Evolutionary conservation across 2,797 vertebrate genomes (phyloP), one percentile per base, ranked within the genome.

Genomic region (Cottoperca gobio): DNA sequence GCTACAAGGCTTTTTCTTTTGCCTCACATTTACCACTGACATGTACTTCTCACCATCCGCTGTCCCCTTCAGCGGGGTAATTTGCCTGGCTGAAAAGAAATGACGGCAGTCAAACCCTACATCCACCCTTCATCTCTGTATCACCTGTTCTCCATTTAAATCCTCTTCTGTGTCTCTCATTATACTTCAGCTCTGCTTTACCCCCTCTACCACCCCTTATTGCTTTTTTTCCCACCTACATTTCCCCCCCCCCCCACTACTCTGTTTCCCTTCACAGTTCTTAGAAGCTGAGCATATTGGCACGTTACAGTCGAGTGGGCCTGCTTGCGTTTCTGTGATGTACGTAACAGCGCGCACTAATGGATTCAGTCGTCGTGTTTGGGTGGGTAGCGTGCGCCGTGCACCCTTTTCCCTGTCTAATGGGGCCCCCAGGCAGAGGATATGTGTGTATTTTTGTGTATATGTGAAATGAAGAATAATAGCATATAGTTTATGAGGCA

Each of bases 321-420:
- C 85, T 92, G 92, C 82, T 91, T 72, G 86, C 84, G 54, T 94
- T 89, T 90, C 92, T 93, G 87, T 90, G 93, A 85, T 78, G 91
- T 93, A 94, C 90, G 94, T 94, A 96, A 93, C 95, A 83, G 86
- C 66, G 68, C 88, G 89, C 92, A 94, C 94, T 95, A 96, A 96
- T 96, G 96, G 95, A 95, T 94, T 94, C 91, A 94, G 93, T 94
- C 85, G 86, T 93, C 83, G 88, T 93, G 87, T 92, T 94, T 92
- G 88, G 88, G 73, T 83, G 77, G 73, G 79, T 75, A 90, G 93
- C 85, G 88, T 86, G 89, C 17, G 0, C 88, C 58, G 83, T 75
- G 88, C 87, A 88, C 90, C 94, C 93, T 88, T 92, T 92, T 90
- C 88, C 92, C 89, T 95, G 95, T 96, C 95, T 95, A 93, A 96